These are phyloP conservation scores for Lasioglossum baleicum DNA, from an alignment of 1,140 invertebrate species.

Conservation along the genomic window DNA sequence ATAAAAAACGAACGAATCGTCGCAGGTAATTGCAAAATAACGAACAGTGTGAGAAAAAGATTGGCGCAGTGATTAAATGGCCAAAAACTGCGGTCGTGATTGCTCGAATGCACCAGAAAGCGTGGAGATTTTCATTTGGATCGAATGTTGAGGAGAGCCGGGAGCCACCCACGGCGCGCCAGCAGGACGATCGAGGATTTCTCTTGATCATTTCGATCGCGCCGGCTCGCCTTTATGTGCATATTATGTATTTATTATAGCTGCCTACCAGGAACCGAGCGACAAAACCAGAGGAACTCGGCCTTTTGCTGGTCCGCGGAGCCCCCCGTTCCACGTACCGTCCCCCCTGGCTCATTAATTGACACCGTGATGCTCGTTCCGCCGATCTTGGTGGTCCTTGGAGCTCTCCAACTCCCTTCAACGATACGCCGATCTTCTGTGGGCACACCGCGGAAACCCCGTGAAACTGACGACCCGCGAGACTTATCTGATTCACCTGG, in stretches of 20 bases:
- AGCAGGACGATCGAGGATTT: constrained; percentile 58
- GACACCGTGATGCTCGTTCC: constrained; percentile 73
- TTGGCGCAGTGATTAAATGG: constrained; percentile 2
- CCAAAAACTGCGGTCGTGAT: background rate
- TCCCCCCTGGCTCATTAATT: constrained; percentile 73
- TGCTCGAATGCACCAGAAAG: constrained; percentile 25
- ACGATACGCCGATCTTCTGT: constrained; percentile 59
- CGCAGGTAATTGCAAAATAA: too few relatives aligned
- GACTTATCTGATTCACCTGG: too few relatives aligned
- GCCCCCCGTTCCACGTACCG: constrained; percentile 56
- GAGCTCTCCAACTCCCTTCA: constrained; percentile 64
- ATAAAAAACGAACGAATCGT: too few relatives aligned
- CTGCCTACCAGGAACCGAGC: constrained; percentile 73
- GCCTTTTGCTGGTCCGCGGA: constrained; percentile 64
- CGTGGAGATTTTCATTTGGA: constrained; percentile 52
- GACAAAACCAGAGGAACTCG: constrained; percentile 73
- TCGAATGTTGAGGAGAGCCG: constrained; percentile 5
- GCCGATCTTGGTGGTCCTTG: constrained; percentile 74
- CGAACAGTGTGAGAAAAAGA: too few relatives aligned
- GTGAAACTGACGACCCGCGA: too few relatives aligned
- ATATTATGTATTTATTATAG: constrained; percentile 80
- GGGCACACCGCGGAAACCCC: too few relatives aligned
- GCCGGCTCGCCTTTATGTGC: constrained; percentile 77
- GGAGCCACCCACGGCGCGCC: constrained; percentile 66
- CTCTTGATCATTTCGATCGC: constrained; percentile 76